Evolutionary conservation across 2,113 vertebrate genomes (phyloP), one percentile per base, ranked within the genome.

Genomic region (Dicrurus megarhynchus): DNA sequence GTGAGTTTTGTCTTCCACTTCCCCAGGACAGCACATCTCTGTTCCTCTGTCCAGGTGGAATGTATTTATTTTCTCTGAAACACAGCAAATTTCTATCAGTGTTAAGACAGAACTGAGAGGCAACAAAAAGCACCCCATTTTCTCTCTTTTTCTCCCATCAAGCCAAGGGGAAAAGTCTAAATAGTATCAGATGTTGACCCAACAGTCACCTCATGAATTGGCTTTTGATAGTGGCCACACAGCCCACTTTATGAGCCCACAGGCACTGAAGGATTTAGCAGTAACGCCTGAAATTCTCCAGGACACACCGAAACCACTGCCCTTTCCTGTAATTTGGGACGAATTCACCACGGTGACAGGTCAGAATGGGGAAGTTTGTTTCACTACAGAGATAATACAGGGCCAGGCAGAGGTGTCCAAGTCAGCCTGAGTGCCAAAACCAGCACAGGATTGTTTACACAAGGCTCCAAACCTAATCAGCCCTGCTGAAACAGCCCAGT

Each of bases 1-100:
- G 98, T 24, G 99, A 99, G 96, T 99, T 99, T 96, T 99, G 99
- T 88, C 99, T 98, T 77, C 99, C 99, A 64, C 98, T 97, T 91
- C 98, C 99, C 99, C 99, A 99, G 37, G 99, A 98, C 98, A 99
- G 95, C n/a, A 98, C 98, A 91, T 99, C 99, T 97, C 99, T 98
- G 94, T 99, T 99, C 97, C 99, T 98, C 98, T 99, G 99, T 96
- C 99, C 98, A 79, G 99, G 99, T 97, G 99, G 99, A 98, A 99
- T 98, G 98, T 99, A 99, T 94, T 99, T 99, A 97, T 98, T 99
- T 97, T 99, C 99, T 97, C 99, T 99, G 97, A 86, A 98, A 98
- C 77, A 83, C 52, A 98, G 56, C 79, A 91, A 33, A 84, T 49
- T 85, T 64, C 69, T 78, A 61, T 95, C 57, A 97, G 80, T 10